Evolutionary conservation across 2,113 vertebrate species (phyloP).

Genomic region (Campylomormyrus tamandua): DNA sequence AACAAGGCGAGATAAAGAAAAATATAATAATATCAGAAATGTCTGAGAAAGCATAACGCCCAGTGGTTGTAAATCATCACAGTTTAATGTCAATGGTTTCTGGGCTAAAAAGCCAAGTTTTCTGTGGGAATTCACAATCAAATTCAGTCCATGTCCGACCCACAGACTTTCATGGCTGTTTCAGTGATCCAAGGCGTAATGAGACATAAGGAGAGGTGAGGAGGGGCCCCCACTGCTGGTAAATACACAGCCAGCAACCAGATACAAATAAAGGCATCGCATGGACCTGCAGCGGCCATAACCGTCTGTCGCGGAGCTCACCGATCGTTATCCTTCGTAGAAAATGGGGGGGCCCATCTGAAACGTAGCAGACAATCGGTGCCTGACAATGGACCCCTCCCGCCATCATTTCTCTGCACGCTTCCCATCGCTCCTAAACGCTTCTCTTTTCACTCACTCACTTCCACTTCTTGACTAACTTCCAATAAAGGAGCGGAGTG

Average conservation of each 20-base stretch:
- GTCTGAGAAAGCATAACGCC: not conserved
- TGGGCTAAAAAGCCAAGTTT: not conserved
- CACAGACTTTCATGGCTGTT: not conserved
- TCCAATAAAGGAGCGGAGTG: not conserved
- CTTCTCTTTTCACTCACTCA: not conserved
- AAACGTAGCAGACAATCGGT: slow-evolving; percentile 16
- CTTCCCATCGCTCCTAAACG: not conserved
- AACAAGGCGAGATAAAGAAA: not conserved
- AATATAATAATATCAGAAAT: not conserved
- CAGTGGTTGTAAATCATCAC: not conserved
- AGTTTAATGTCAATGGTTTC: not conserved
- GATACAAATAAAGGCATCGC: slow-evolving; percentile 23
- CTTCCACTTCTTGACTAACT: not conserved
- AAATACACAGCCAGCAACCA: slow-evolving; percentile 26
- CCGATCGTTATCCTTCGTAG: slow-evolving; percentile 8
- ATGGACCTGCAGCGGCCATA: slow-evolving; percentile 11
- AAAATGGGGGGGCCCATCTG: slow-evolving; percentile 14
- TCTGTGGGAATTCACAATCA: not conserved
- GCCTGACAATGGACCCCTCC: not conserved
- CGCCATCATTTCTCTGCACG: not conserved
- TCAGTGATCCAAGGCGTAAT: slow-evolving; percentile 16
- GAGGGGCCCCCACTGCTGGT: not conserved
- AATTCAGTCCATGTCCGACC: not conserved
- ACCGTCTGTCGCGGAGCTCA: slow-evolving; percentile 19
- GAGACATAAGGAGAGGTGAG: not conserved